These are phyloP conservation scores for Sebastes melanostomus DNA, from an alignment of 2,797 vertebrate genomes.

Conservation along the genomic window DNA sequence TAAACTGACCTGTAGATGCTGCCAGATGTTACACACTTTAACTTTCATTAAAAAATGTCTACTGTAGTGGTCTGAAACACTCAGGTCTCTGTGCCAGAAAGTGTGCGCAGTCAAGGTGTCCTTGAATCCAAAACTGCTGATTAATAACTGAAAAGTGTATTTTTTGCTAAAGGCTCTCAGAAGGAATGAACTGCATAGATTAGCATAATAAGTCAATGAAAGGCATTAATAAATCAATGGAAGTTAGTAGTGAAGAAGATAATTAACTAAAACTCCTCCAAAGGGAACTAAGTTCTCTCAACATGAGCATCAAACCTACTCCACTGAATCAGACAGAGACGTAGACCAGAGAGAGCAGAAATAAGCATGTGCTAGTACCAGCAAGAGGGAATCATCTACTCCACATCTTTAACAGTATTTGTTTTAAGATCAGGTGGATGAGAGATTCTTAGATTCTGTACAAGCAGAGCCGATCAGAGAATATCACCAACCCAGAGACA, in stretches of 20 bases:
- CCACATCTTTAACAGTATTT: conserved; percentile 28
- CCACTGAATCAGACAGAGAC: neutral
- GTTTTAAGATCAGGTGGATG: neutral
- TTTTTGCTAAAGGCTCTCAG: neutral
- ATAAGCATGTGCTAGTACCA: neutral
- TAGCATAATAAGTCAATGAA: neutral
- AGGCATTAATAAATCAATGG: neutral
- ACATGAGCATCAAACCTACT: neutral
- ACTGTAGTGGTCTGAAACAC: neutral
- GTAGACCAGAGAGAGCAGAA: neutral
- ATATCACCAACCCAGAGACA: conserved; percentile 3
- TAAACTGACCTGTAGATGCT: too few species aligned
- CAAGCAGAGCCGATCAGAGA: conserved; percentile 7
- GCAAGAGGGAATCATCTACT: neutral
- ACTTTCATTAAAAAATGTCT: neutral
- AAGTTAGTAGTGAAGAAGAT: neutral
- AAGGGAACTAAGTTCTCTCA: neutral
- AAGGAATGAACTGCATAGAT: neutral
- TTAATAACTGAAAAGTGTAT: neutral
- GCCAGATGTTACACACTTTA: too few species aligned
- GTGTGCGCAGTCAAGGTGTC: neutral
- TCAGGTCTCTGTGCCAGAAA: neutral
- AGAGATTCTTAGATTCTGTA: conserved; percentile 6
- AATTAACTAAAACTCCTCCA: neutral
- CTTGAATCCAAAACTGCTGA: neutral